Evolutionary conservation across 2,797 vertebrate species (phyloP), one percentile per base, ranked within the genome.

Genomic region (Pipistrellus pygmaeus): DNA sequence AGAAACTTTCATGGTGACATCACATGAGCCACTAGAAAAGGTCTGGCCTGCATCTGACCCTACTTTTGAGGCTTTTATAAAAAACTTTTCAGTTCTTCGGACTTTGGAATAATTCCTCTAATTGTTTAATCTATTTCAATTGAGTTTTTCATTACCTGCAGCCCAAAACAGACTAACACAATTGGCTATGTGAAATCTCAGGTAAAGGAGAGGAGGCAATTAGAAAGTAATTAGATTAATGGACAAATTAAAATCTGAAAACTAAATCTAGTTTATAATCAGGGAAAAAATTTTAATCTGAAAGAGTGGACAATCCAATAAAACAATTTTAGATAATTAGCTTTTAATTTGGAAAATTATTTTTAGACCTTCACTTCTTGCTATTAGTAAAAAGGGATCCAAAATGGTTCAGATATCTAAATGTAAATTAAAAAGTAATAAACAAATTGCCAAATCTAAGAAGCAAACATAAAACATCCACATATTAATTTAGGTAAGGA

Each of bases 21-120:
- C 41, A 41, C 23, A n/a, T 15, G 38, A 86, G 48, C 5, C 57
- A 27, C 10, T 57, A 81, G 57, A 66, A 2, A 68, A 81, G 15
- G 14, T 81, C 38, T 48, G 68, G 38, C 51, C 32, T 86, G n/a
- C 25, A 27, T 81, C 38, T 66, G 25, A 38, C 8, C 46, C 30
- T 90, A 48, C 55, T 73, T 64, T 48, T 86, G 83, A 76, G 18
- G 48, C 60, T 77, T 91, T 84, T n/a, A 38, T 38, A 51, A 81
- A 55, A 23, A 57, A 75, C 55, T 51, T 83, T 84, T 75, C 71
- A 76, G 25, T 69, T 85, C 73, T 77, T 46, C 44, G 12, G 30
- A 73, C 20, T 80, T 83, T 55, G 48, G 15, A 82, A 57, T 82
- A 86, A 35, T 85, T 85, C 18, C 18, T 66, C 23, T 85, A 53